Percentiles rank a stretch among this genome's conserved stretches.
Conservation (phyloP, 2,888 invertebrate species). For the Caenorhabditis sp. region DNA sequence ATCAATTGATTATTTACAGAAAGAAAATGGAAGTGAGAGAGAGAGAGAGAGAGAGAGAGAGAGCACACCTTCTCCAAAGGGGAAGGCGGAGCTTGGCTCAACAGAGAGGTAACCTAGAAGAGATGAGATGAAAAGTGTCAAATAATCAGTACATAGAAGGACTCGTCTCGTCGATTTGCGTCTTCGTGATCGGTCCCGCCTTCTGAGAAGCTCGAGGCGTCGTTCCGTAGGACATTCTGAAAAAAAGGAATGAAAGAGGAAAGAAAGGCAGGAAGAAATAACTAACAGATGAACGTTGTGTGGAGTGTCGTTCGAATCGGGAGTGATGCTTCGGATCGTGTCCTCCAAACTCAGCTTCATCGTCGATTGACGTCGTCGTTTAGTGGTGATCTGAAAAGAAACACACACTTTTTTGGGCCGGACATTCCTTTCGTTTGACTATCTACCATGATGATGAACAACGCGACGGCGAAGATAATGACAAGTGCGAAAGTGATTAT, state of each 20-base stretch:
- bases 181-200: conserved; percentile 46
- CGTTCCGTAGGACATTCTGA: conserved; percentile 55
- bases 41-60: not conserved
- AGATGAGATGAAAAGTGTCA: conserved; percentile 7
- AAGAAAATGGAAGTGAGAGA: conserved; percentile 10
- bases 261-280: not conserved
- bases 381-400: conserved; percentile 44
- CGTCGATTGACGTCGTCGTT: conserved; percentile 46
- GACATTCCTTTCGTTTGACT: no score
- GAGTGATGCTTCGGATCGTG: conserved; percentile 39
- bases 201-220: conserved; percentile 35
- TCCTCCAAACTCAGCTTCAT: conserved; percentile 50
- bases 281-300: conserved; percentile 53
- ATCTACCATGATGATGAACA: conserved; percentile 48
- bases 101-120: conserved; percentile 51
- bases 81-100: conserved; percentile 44
- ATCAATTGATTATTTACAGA: not conserved
- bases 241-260: not conserved
- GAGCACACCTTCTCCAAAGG: conserved; percentile 13
- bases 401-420: no score
- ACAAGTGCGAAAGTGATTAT: conserved; percentile 39
- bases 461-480: conserved; percentile 20
- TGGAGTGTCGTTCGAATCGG: conserved; percentile 39
- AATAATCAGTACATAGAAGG: conserved; percentile 43
- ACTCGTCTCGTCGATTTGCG: conserved; percentile 49